Evolutionary conservation across 2,888 invertebrate genomes (phyloP).

Genomic region (Aporophyla nigra): DNA sequence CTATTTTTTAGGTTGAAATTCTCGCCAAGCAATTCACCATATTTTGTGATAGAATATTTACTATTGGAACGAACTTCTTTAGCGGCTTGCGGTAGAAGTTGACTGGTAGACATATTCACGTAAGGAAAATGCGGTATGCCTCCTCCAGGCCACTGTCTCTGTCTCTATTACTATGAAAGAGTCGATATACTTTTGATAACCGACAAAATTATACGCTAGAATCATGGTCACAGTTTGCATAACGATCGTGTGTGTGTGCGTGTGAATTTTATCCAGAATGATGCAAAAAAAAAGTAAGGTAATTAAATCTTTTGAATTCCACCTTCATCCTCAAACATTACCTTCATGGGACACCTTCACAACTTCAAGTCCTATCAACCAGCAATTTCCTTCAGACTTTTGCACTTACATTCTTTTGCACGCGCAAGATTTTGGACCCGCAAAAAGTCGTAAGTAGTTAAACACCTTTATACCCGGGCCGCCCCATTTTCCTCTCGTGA

Average conservation of each 20-base stretch:
- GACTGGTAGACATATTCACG: too few relatives aligned
- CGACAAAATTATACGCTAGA: too few relatives aligned
- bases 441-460: constrained; percentile 51
- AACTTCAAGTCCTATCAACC: constrained; percentile 34
- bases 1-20: not conserved
- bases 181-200: too few relatives aligned
- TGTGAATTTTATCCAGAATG: not conserved
- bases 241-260: too few relatives aligned
- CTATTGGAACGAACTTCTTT: too few relatives aligned
- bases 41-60: not conserved
- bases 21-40: not conserved
- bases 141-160: too few relatives aligned
- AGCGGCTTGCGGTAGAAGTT: too few relatives aligned
- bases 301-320: not conserved
- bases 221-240: too few relatives aligned
- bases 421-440: constrained; percentile 43
- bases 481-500: constrained; percentile 69
- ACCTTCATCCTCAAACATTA: not conserved
- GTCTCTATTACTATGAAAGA: too few relatives aligned
- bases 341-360: not conserved
- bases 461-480: constrained; percentile 55
- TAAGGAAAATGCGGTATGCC: too few relatives aligned
- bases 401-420: constrained; percentile 49
- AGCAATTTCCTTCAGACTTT: constrained; percentile 28
- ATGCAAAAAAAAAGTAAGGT: not conserved